phyloP scores from a whole-genome alignment of 2,888 invertebrate species.

The Psylliodes chrysocephalus region DNA sequence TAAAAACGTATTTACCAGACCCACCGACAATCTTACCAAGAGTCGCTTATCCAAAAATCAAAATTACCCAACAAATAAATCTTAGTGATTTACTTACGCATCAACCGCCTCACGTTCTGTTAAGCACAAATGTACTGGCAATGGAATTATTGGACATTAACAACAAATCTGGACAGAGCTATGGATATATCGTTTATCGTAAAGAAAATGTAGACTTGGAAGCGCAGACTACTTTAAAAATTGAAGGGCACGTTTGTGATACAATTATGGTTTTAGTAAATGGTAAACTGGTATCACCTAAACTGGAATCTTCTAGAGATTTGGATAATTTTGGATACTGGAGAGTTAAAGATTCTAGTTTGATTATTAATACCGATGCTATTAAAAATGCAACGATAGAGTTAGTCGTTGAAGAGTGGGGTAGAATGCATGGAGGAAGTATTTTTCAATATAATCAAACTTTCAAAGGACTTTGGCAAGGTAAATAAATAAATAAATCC shows the following conservation, averaged over 20 bases:
- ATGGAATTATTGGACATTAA: slow-evolving; percentile 61
- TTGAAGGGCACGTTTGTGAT: slow-evolving; percentile 63
- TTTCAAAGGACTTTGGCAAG: slow-evolving; percentile 60
- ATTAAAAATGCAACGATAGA: slow-evolving; percentile 58
- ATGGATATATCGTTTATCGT: slow-evolving; percentile 68
- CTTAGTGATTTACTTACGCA: slow-evolving; percentile 39
- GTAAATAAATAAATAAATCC: no score
- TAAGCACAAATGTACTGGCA: slow-evolving; percentile 42
- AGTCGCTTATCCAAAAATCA: slow-evolving; percentile 73
- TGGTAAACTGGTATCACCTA: slow-evolving; percentile 58
- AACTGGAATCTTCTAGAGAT: slow-evolving; percentile 50
- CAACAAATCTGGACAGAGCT: slow-evolving; percentile 66
- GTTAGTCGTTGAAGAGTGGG: slow-evolving; percentile 79
- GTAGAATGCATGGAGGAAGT: slow-evolving; percentile 73
- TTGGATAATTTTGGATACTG: slow-evolving; percentile 63
- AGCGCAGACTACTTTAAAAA: slow-evolving; percentile 53
- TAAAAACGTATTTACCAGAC: slow-evolving; percentile 63
- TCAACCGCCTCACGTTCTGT: slow-evolving; percentile 35
- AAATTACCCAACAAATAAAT: slow-evolving; percentile 47
- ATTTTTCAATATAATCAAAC: slow-evolving; percentile 60
- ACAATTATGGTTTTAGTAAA: slow-evolving; percentile 66
- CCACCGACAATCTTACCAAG: slow-evolving; percentile 79
- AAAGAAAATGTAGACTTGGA: slow-evolving; percentile 54
- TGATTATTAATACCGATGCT: slow-evolving; percentile 42
- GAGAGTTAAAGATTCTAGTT: slow-evolving; percentile 53